Evolutionary conservation across 1,140 invertebrate species (phyloP), one percentile per base, ranked within the genome.

Genomic region (Harlomillsia oculata): DNA sequence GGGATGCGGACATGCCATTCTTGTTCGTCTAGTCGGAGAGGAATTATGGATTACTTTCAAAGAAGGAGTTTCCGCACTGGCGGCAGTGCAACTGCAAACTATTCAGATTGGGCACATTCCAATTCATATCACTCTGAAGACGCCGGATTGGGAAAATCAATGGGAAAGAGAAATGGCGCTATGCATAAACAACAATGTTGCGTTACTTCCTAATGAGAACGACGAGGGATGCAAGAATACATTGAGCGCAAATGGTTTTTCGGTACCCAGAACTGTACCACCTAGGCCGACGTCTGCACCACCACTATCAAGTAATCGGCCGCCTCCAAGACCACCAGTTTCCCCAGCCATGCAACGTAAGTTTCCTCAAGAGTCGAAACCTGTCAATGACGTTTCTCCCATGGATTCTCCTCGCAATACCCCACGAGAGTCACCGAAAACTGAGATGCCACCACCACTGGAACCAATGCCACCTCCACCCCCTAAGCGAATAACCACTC

Each of bases 31-130:
- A 75, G 83, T 93, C n/a, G 87, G 89, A 43, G 77, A 82, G 59
- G 84, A 84, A 8, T 83, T 96, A 71, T 89, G 87, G 81, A 80
- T 95, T 9, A 93, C 89, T 2, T 96, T 94, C 69, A 77, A 84
- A 64, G 85, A 89, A 67, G 87, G 89, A 0, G 81, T 86, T 65
- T 82, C 81, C 58, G 89, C 91, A 29, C 67, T 96, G 2, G 80
- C 82, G 45, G 88, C 89, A 6, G 78, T 77, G 2, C 71, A 77
- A 34, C 46, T 61, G 16, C 29, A 50, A 59, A 60, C 70, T 59
- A 66, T 70, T 13, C 56, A 70, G 52, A 77, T 89, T 29, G 80
- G 79, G 61, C 82, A 82, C 5, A 77, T 84, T 59, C 73, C 76
- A 5, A 72, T 95, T 5, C 75, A 74, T 36, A 77, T 94, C 11